Evolutionary conservation across 2,888 invertebrate genomes (phyloP).

Genomic region (Machimus atricapillus): DNA sequence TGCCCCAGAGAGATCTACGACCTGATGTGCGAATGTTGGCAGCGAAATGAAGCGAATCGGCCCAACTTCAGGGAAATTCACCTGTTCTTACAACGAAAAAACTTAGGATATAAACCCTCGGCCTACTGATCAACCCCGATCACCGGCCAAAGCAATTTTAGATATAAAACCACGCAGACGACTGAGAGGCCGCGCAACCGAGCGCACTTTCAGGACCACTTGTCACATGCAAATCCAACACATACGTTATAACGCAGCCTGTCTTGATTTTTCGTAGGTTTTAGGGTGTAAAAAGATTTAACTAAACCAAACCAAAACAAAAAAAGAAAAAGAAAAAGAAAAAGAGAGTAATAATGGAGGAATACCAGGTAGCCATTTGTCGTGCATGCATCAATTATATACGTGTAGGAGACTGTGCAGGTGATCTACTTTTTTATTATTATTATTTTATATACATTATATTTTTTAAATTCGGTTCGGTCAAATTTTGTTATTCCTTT

Average conservation of each 20-base stretch:
- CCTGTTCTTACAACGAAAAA: conserved; percentile 81
- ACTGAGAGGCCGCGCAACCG: neutral
- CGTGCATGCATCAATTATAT: conserved; percentile 29
- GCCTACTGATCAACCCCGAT: conserved; percentile 38
- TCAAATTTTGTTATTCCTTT: neutral
- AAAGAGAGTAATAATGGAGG: neutral
- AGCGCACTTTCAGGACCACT: neutral
- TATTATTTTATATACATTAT: neutral
- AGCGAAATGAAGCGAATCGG: conserved; percentile 76
- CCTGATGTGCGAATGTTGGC: conserved; percentile 88
- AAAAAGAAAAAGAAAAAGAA: too few species aligned
- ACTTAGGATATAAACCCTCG: conserved; percentile 66
- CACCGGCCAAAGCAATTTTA: conserved; percentile 1
- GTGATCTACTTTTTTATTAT: conserved; percentile 3
- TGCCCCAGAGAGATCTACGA: conserved; percentile 87
- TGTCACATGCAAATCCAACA: conserved; percentile 5
- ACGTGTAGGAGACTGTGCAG: neutral
- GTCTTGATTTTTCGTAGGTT: neutral
- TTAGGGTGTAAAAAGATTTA: neutral
- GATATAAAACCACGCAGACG: neutral
- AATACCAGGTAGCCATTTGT: neutral
- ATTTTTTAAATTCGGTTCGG: neutral
- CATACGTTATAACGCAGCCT: conserved; percentile 22
- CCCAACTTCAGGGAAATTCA: conserved; percentile 86
- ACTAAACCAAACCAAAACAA: neutral